A percentile compares a stretch with the other conserved stretches of the same genome.
These are phyloP conservation scores for Bettongia penicillata DNA, from an alignment of 2,113 vertebrate genomes.

Conservation along the genomic window DNA sequence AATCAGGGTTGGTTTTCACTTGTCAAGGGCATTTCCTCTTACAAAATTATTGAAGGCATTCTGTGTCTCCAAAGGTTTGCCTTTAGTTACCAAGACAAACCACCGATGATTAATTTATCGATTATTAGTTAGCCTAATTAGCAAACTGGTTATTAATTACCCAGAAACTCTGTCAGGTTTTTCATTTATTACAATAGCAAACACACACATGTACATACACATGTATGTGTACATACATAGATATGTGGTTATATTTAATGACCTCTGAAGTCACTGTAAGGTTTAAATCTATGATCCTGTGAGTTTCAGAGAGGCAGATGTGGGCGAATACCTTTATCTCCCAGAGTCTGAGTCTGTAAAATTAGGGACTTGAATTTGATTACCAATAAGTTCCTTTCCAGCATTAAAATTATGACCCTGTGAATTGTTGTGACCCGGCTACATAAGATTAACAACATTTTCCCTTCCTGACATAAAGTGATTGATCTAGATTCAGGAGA, in stretches of 20 bases:
- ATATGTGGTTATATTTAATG: neutral
- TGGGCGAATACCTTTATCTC: neutral
- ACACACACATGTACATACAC: neutral
- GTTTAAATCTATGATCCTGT: neutral
- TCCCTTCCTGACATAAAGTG: neutral
- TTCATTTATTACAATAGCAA: neutral
- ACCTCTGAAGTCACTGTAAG: neutral
- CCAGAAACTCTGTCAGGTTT: neutral
- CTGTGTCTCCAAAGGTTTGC: neutral
- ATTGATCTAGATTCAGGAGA: neutral
- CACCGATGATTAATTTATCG: neutral
- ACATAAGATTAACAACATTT: neutral
- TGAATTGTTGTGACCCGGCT: neutral
- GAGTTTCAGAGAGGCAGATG: neutral
- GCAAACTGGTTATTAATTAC: neutral
- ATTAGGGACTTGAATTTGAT: neutral
- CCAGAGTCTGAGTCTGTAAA: neutral
- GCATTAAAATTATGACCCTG: neutral
- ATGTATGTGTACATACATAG: neutral
- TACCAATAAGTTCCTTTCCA: neutral
- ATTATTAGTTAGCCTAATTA: neutral
- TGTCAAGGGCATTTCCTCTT: neutral
- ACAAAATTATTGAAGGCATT: neutral
- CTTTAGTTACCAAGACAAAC: neutral
- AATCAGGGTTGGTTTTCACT: neutral